Conservation (phyloP, 1,140 invertebrate genomes). For the Atopsyche davidsoni region DNA sequence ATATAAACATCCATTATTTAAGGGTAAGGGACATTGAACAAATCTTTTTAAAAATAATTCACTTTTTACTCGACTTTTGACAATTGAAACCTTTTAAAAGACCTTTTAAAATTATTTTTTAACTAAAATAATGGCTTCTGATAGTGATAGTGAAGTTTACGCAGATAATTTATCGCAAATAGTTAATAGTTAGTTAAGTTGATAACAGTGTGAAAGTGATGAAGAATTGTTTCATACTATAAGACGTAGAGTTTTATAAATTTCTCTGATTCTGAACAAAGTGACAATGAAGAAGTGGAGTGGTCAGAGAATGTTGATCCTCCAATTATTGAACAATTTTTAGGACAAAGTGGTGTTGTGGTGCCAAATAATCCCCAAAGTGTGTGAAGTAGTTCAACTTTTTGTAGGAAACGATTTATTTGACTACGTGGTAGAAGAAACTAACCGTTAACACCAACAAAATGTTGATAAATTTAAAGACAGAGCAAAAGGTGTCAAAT, state of each 20-base stretch:
- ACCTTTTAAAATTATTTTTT: too few species aligned
- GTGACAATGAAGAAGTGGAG: conserved; percentile 8
- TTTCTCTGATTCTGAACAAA: too few species aligned
- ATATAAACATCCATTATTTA: too few species aligned
- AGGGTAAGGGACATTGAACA: too few species aligned
- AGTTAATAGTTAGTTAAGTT: too few species aligned
- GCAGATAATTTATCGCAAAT: too few species aligned
- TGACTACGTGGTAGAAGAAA: conserved; percentile 25
- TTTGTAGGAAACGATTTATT: conserved; percentile 30
- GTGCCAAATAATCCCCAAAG: conserved; percentile 15
- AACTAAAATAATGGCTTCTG: too few species aligned
- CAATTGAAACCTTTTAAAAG: too few species aligned
- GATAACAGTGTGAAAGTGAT: too few species aligned
- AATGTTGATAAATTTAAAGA: conserved; percentile 20
- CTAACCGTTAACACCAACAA: conserved; percentile 29
- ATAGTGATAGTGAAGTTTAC: too few species aligned
- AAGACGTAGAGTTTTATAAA: conserved; percentile 8
- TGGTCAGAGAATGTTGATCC: conserved; percentile 11
- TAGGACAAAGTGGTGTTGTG: conserved; percentile 7
- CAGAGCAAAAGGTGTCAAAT: conserved; percentile 20
- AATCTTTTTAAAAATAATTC: too few species aligned
- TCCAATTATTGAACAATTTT: conserved; percentile 11
- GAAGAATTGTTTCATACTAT: conserved; percentile 6
- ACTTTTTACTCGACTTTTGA: too few species aligned
- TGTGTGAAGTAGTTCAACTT: conserved; percentile 22